Evolutionary conservation across 2,888 invertebrate species (phyloP).

Genomic region (Palloptera scutellata): DNA sequence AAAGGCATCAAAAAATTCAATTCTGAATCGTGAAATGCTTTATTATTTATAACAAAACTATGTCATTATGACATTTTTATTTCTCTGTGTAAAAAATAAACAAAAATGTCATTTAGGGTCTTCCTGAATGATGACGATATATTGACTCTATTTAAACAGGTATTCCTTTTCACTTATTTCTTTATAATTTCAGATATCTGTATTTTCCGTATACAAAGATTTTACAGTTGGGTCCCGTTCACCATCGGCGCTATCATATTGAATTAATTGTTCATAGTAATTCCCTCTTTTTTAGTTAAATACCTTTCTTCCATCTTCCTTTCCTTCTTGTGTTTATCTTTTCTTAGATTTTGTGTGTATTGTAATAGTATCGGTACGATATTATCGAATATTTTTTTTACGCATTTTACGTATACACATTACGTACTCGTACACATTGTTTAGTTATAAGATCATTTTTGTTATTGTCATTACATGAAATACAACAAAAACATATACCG

Average conservation of each 20-base stretch:
- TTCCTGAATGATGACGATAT: too few species aligned
- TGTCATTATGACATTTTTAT: too few species aligned
- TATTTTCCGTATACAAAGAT: conserved; percentile 93
- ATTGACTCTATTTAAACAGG: conserved; percentile 5
- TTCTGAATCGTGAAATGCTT: too few species aligned
- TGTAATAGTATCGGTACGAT: conserved; percentile 29
- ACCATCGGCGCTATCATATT: conserved; percentile 74
- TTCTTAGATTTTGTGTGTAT: background rate
- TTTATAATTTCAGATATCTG: conserved; percentile 78
- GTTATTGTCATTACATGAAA: background rate
- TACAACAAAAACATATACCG: conserved; percentile 18
- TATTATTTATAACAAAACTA: too few species aligned
- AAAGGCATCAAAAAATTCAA: too few species aligned
- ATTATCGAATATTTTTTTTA: conserved; percentile 38
- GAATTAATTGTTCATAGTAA: conserved; percentile 38
- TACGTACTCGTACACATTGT: conserved; percentile 5
- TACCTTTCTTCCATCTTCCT: background rate
- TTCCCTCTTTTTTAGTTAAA: background rate
- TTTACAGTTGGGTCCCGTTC: conserved; percentile 85
- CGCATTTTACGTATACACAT: background rate
- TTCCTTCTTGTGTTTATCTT: too few species aligned
- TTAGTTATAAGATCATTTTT: background rate
- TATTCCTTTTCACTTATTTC: conserved; percentile 9
- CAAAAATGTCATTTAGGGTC: too few species aligned
- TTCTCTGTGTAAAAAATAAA: too few species aligned